Conservation (phyloP, 2,113 vertebrate genomes). For the Sceloporus tristichus region DNA sequence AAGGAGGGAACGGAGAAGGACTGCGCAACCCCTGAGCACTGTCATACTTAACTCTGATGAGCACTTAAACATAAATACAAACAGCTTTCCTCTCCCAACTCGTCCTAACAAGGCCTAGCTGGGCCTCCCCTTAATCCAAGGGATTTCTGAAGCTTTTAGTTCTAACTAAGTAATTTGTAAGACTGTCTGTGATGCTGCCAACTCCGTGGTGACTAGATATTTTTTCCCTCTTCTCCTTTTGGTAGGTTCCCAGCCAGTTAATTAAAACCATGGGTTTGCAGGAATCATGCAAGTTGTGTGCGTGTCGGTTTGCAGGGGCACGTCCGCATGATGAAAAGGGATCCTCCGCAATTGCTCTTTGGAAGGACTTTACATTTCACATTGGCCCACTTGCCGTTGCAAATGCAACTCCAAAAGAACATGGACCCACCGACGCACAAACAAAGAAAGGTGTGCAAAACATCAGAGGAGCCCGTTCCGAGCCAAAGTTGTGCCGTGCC, state of each 20-base stretch:
- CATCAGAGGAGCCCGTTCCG: neutral
- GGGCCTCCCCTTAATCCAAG: conserved; percentile 70
- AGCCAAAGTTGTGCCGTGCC: neutral
- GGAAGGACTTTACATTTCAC: conserved; percentile 51
- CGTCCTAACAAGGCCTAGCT: conserved; percentile 58
- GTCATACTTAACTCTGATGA: conserved; percentile 55
- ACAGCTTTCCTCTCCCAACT: conserved; percentile 58
- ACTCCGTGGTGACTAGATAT: conserved; percentile 58
- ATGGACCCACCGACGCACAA: conserved; percentile 17
- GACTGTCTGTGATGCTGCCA: conserved; percentile 70
- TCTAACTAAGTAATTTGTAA: conserved; percentile 73
- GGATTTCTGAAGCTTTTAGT: conserved; percentile 77
- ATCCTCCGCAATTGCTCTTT: conserved; percentile 38
- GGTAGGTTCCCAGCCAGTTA: conserved; percentile 57
- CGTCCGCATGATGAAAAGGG: conserved; percentile 47
- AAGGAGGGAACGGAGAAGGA: neutral
- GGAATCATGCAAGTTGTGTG: conserved; percentile 14
- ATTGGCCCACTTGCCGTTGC: neutral
- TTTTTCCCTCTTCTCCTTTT: neutral
- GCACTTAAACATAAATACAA: conserved; percentile 76
- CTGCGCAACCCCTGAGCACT: conserved; percentile 32
- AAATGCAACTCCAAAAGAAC: neutral
- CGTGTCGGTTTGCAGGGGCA: conserved; percentile 39
- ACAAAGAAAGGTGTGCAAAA: neutral
- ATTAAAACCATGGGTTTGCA: conserved; percentile 63